Evolutionary conservation across 2,113 vertebrate species (phyloP).

Genomic region (Catharus minimus): DNA sequence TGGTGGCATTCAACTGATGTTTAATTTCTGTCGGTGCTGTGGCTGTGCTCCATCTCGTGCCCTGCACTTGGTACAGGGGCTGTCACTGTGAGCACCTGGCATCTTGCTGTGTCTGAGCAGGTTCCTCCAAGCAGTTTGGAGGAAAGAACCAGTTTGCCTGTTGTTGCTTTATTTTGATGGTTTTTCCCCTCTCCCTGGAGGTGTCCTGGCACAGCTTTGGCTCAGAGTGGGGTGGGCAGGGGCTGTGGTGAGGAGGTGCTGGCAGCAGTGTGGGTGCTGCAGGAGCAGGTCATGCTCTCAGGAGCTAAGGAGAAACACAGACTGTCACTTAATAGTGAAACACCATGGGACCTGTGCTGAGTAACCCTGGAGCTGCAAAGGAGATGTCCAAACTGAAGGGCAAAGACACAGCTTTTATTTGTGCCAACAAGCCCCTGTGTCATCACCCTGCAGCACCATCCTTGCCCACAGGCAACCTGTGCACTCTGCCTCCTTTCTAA

Average conservation of each 20-base stretch:
- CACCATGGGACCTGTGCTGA: background rate
- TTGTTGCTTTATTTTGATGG: background rate
- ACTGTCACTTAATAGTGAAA: too few species aligned
- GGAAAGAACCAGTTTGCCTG: background rate
- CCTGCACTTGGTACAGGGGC: background rate
- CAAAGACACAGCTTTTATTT: background rate
- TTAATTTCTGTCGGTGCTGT: background rate
- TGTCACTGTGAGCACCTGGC: background rate
- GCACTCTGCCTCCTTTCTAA: background rate
- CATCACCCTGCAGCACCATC: background rate
- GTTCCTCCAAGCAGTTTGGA: background rate
- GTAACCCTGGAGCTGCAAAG: fast-evolving
- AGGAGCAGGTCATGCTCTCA: background rate
- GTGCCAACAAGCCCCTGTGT: fast-evolving
- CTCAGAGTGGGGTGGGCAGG: fast-evolving
- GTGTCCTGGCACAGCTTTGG: background rate
- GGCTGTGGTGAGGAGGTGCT: background rate
- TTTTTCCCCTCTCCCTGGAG: fast-evolving
- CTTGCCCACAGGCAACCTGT: background rate
- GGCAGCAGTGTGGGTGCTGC: background rate
- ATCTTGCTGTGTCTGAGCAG: background rate
- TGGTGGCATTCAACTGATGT: background rate
- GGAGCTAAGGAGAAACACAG: background rate
- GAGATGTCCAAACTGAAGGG: fast-evolving
- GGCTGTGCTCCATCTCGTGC: background rate